Evolutionary conservation across 2,888 invertebrate genomes (phyloP).

Genomic region (Melieria picta): DNA sequence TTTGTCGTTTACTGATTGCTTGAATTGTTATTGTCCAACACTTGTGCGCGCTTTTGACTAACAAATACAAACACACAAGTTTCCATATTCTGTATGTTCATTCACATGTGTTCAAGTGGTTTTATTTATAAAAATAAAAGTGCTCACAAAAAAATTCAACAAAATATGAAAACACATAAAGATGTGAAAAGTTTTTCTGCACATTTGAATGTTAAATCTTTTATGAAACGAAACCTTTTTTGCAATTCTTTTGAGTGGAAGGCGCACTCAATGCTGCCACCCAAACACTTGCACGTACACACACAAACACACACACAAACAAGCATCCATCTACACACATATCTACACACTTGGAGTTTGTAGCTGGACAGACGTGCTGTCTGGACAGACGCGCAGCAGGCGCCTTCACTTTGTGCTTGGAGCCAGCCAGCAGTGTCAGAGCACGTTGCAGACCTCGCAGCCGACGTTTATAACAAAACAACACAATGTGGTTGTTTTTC

Average conservation of each 20-base stretch:
- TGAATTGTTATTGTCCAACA: too few species aligned
- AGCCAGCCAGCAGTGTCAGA: too few species aligned
- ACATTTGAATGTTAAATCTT: constrained; percentile 66
- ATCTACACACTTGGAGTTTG: too few species aligned
- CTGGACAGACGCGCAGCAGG: neutral
- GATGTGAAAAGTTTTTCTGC: constrained; percentile 47
- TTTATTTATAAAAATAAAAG: constrained; percentile 53
- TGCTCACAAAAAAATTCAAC: constrained; percentile 26
- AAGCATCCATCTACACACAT: neutral
- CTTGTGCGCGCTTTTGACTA: too few species aligned
- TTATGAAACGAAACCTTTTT: constrained; percentile 59
- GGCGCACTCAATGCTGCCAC: too few species aligned
- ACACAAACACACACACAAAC: neutral
- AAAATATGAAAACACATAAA: constrained; percentile 28
- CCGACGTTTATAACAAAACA: too few species aligned
- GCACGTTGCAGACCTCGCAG: too few species aligned
- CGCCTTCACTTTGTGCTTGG: neutral
- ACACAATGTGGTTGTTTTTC: too few species aligned
- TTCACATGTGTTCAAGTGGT: constrained; percentile 60
- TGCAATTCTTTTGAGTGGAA: neutral
- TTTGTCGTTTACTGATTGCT: too few species aligned
- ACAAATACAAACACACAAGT: too few species aligned
- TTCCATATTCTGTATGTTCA: constrained; percentile 35
- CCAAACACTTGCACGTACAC: constrained; percentile 6
- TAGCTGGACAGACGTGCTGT: neutral